Evolutionary conservation across 2,888 invertebrate species (phyloP), one percentile per base, ranked within the genome.

Genomic region (Asteroscopus sphinx): DNA sequence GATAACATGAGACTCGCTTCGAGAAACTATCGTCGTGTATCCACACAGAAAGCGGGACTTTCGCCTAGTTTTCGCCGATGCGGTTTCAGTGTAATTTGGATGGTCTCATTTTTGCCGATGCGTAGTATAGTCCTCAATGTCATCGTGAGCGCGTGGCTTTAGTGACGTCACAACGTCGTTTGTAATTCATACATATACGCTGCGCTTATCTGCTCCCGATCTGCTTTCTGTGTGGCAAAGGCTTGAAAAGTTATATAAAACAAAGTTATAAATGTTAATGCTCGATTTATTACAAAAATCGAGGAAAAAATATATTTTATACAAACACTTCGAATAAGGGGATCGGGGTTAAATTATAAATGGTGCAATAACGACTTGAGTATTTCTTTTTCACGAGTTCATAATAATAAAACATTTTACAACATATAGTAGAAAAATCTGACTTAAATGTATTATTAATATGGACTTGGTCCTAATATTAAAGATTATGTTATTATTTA

Each of bases 301-400:
- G 37, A 58, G 44, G n/a, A 58, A 42, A 53, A 51, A 6, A 21
- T 59, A 40, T 53, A 70, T 54, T 56, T 51, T 41, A 30, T 42
- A 52, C 6, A 44, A 42, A 39, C 25, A 41, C 52, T 46, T 58
- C 45, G 37, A 61, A 60, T 51, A 61, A 53, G 41, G 36, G 32
- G 49, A 47, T 66, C 48, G 56, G 65, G 47, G 48, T 45, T 52
- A 64, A 68, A 61, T 59, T 54, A 32, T 44, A 37, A 56, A 51
- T 45, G 57, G 69, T 76, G 76, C 79, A 72, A 76, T 72, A 67
- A 56, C 16, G 36, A 64, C n/a, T 52, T 37, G 52, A 64, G 60
- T 68, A 68, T 73, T 73, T 49, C 17, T 44, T 45, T 30, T 9
- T 26, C 26, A 45, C 15, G 46, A 55, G 26, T 55, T 9, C 33